phyloP scores from a whole-genome alignment of 2,797 vertebrate genomes.

The Octomys mimax region DNA sequence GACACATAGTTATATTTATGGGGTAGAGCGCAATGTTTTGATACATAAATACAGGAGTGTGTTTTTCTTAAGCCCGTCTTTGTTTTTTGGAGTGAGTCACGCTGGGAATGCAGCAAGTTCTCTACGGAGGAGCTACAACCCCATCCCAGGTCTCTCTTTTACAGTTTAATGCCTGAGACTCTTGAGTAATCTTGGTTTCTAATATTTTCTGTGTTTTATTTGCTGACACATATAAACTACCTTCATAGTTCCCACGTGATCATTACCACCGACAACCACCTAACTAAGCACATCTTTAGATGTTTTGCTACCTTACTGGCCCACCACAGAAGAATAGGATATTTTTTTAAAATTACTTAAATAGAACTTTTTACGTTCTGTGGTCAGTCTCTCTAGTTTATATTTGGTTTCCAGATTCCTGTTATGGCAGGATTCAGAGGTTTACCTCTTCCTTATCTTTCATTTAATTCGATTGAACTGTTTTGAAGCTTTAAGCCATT shows the following conservation, averaged over 20 bases:
- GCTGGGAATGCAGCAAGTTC: neutral
- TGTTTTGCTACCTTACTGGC: neutral
- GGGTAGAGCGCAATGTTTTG: neutral
- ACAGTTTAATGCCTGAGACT: neutral
- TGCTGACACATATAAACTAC: neutral
- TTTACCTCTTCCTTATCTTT: slow-evolving; percentile 32
- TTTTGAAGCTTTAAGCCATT: slow-evolving; percentile 44
- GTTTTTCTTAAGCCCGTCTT: neutral
- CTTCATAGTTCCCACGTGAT: neutral
- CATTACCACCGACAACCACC: neutral
- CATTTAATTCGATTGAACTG: slow-evolving; percentile 45
- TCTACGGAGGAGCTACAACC: neutral
- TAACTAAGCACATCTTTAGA: neutral
- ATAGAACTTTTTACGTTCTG: slow-evolving; percentile 21
- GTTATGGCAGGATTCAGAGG: neutral
- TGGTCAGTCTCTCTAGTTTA: slow-evolving; percentile 3
- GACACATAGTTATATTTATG: neutral
- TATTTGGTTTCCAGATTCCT: slow-evolving; percentile 15
- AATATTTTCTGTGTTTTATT: neutral
- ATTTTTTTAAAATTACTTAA: neutral
- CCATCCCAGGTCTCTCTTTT: neutral
- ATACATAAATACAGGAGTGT: neutral
- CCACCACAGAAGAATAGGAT: neutral
- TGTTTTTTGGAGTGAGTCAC: neutral
- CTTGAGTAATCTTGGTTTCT: slow-evolving; percentile 10